Evolutionary conservation across 2,113 vertebrate species (phyloP), one percentile per base, ranked within the genome.

Genomic region (Thymallus thymallus): DNA sequence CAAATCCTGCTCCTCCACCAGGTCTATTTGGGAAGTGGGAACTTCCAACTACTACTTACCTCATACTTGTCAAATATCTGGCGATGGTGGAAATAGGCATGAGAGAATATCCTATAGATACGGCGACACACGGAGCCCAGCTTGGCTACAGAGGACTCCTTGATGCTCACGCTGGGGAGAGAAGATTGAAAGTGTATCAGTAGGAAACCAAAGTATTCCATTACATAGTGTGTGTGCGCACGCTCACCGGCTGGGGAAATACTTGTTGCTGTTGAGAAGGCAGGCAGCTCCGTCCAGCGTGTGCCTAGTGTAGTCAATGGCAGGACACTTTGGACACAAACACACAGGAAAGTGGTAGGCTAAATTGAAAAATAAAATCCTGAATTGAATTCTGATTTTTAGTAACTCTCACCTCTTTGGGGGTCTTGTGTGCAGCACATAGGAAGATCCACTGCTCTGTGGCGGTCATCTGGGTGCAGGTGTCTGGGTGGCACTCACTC

Each of bases 231-330:
- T 16, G 23, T 48, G 63, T 14, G 66, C 12, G 23, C 14, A 6
- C 0, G 84, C 92, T 92, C 90, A 98, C 98, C 98, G 96, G 94
- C 98, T 99, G 71, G 98, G 97, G 79, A 99, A 99, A 90, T 99
- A 99, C 91, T 99, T 99, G 95, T 99, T 99, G 94, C 98, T 99
- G 94, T 99, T 99, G 88, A 99, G 94, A 88, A 99, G 96, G 85
- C 98, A 99, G 13, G 98, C 98, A 90, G 98, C 98, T 90, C 98
- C 98, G 87, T 99, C 98, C 88, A 99, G 93, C 23, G 98, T 99
- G 89, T 99, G 97, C 88, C 97, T 95, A 80, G 97, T 99, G 84
- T 99, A 99, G 86, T 99, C 98, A 82, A 99, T 99, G 80, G 98
- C 98, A 87, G 98, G 97, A 88, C 97, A 99, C 98, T 99, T 88